These are phyloP conservation scores for Hemistola chrysoprasaria DNA, from an alignment of 2,888 invertebrate genomes.

Conservation along the genomic window DNA sequence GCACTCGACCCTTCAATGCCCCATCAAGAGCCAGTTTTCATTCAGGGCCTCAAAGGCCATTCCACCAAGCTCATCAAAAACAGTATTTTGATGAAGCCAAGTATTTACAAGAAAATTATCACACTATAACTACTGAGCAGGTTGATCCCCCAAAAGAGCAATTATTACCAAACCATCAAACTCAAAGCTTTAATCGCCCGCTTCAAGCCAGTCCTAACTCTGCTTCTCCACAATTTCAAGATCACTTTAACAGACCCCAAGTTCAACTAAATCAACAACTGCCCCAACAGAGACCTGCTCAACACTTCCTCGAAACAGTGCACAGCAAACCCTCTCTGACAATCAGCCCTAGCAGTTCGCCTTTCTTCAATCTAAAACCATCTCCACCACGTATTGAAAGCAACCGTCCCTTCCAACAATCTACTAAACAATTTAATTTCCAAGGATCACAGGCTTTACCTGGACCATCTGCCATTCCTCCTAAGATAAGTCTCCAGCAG, in stretches of 20 bases:
- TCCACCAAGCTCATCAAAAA: conserved; percentile 64
- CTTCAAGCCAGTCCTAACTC: conserved; percentile 60
- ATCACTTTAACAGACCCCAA: conserved; percentile 57
- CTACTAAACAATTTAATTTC: conserved; percentile 71
- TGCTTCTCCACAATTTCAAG: conserved; percentile 58
- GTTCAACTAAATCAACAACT: conserved; percentile 71
- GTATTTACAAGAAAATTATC: conserved; percentile 78
- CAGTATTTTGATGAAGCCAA: conserved; percentile 75
- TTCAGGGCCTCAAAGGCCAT: conserved; percentile 80
- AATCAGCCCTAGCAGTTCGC: conserved; percentile 60
- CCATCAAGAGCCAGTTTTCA: conserved; percentile 70
- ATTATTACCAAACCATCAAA: conserved; percentile 54
- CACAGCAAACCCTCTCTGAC: conserved; percentile 57
- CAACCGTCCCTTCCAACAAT: conserved; percentile 66
- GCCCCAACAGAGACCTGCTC: conserved; percentile 70
- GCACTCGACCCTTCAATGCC: conserved; percentile 59
- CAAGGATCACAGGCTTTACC: conserved; percentile 65
- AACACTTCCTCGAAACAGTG: conserved; percentile 56
- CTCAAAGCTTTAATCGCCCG: conserved; percentile 55
- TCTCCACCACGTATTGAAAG: conserved; percentile 70
- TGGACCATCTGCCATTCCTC: conserved; percentile 54
- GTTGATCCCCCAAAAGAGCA: conserved; percentile 71
- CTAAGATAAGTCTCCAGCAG: conserved; percentile 45
- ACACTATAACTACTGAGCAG: conserved; percentile 76
- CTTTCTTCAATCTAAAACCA: conserved; percentile 71